A percentile compares a stretch with the other conserved stretches of the same genome.
Evolutionary conservation across 2,797 vertebrate species (phyloP).

Genomic region (Micrastur ruficollis): DNA sequence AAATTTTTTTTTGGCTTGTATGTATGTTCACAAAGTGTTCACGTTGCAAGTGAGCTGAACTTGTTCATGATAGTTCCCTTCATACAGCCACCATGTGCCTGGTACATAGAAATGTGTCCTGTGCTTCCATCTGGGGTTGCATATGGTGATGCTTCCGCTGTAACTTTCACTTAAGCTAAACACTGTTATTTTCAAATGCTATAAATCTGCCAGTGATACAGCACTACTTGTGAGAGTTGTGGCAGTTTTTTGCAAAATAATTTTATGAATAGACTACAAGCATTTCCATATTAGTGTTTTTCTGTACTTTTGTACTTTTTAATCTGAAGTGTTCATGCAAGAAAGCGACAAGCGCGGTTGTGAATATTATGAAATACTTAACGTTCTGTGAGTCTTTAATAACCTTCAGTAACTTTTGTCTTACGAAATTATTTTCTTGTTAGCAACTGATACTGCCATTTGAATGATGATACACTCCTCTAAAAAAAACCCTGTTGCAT

Average conservation of each 20-base stretch:
- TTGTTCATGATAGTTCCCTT: neutral
- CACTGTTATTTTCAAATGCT: neutral
- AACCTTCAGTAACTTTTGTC: neutral
- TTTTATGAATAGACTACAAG: neutral
- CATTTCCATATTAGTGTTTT: neutral
- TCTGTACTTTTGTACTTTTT: neutral
- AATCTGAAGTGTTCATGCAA: neutral
- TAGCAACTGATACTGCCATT: neutral
- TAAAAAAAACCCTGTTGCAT: neutral
- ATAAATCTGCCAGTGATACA: neutral
- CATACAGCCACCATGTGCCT: rapidly evolving
- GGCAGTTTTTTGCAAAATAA: neutral
- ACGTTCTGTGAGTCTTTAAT: neutral
- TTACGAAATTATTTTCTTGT: neutral
- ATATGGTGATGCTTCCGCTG: neutral
- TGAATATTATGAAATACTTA: neutral
- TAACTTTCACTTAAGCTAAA: neutral
- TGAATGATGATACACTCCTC: neutral
- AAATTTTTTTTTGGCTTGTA: neutral
- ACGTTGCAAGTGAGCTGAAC: neutral
- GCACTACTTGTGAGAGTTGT: neutral
- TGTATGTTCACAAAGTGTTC: neutral
- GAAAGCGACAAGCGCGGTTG: neutral
- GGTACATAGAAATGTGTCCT: rapidly evolving
- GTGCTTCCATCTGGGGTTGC: neutral